Percentiles rank a stretch among this genome's conserved stretches.
Conservation (phyloP, 2,113 vertebrate genomes). For the Dryoscopus gambensis region DNA sequence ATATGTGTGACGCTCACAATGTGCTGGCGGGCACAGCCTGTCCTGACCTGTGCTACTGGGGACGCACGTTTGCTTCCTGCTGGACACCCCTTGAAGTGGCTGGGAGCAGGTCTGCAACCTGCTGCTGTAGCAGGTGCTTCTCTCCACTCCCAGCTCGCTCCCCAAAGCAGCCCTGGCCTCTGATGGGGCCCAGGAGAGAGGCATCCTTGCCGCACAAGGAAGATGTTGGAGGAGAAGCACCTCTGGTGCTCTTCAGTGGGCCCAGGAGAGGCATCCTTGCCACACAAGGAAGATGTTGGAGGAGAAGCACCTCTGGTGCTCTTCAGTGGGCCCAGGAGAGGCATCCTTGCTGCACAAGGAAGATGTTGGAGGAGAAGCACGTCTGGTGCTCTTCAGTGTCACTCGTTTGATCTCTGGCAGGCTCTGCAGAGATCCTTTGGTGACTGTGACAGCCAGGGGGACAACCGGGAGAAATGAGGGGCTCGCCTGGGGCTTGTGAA, state of each 20-base stretch:
- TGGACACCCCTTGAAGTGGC: neutral
- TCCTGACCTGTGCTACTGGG: neutral
- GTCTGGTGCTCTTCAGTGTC: neutral
- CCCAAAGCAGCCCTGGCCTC: neutral
- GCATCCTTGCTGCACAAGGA: neutral
- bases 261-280: neutral
- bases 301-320: neutral
- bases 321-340: neutral
- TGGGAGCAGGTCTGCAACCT: neutral
- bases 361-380: neutral
- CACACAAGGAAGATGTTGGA: neutral
- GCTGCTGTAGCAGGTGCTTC: neutral
- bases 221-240: neutral
- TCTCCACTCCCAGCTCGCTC: neutral
- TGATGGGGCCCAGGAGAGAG: neutral
- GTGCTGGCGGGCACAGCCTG: neutral
- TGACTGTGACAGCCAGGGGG: rapidly evolving
- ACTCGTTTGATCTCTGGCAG: neutral
- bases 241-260: neutral
- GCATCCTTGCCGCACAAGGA: neutral
- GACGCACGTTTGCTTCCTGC: rapidly evolving
- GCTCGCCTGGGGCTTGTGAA: neutral
- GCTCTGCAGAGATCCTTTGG: neutral
- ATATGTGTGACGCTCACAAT: rapidly evolving
- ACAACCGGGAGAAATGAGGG: rapidly evolving